Base-by-base conservation (phyloP, 2,888 invertebrate genomes). In the Microplitis deprimator region DNA sequence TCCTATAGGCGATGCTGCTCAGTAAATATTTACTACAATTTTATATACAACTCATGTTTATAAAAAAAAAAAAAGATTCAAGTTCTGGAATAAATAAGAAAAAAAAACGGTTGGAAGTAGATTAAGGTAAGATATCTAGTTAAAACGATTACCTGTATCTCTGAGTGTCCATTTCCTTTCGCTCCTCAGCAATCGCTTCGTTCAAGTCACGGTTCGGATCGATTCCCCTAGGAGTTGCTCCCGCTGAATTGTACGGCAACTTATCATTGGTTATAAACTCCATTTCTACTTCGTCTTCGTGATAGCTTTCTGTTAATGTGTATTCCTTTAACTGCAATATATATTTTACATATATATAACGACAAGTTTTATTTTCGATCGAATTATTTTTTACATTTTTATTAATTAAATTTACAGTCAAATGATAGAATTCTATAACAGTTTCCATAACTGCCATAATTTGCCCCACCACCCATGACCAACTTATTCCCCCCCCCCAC, bases 301-400 rank as follows among this genome's bases (percentile, higher is more conserved):
- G 96, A 90, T 96, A 96, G 81, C 95, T 95, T 91, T 96, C 96
- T 82, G 95, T 95, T 82, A 96, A 91, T 89, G 96, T 96, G 91
- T 96, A 97, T 91, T 96, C 96, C 86, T 95, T 95, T 81, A 96
- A 92, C 96, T 96, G 91, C 3, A 83, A 86, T 82, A 65, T 10
- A 50, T 10, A 10, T 1, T 50, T 41, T 41, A 41, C 10, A 50
- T 29, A 50, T 50, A 50, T 10, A 50, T 50, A 10, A 50, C 20
- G 0, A 20, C 20, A 20, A 20, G 20, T 20, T 20, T 20, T 20
- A 20, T 20, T 20, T 20, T 20, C 0, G 20, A 20, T 20, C 20
- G 20, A 20, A 20, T 20, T 20, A 20, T 20, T 20, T 20, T 20
- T 20, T 20, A 20, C 20, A 20, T 1, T 20, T 20, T 20, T 20